Evolutionary conservation across 2,888 invertebrate species (phyloP).

Genomic region (Hoplodrina ambigua): DNA sequence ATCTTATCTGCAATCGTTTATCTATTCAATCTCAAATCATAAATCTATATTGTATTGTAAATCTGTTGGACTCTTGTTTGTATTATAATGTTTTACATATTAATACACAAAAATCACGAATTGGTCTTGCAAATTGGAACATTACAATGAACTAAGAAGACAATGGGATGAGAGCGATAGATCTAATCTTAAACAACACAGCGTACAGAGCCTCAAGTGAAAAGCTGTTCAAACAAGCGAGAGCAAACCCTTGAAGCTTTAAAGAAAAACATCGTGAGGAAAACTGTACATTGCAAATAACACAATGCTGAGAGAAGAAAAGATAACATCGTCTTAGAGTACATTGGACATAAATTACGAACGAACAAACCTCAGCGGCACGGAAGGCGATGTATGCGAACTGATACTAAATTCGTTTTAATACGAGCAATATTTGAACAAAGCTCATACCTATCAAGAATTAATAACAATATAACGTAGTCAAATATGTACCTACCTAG

Average conservation of each 20-base stretch:
- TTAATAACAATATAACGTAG: constrained; percentile 55
- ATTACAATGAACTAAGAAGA: constrained; percentile 29
- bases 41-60: constrained; percentile 59
- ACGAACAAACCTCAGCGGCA: constrained; percentile 43
- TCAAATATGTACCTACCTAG: constrained; percentile 63
- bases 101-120: constrained; percentile 50
- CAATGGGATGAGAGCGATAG: neutral
- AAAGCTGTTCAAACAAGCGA: constrained; percentile 6
- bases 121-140: constrained; percentile 38
- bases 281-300: constrained; percentile 49
- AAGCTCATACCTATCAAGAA: constrained; percentile 50
- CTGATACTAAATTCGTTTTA: constrained; percentile 58
- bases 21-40: constrained; percentile 60
- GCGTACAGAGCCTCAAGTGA: constrained; percentile 16
- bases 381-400: constrained; percentile 50
- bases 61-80: constrained; percentile 47
- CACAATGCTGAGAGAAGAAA: constrained; percentile 48
- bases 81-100: constrained; percentile 53
- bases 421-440: constrained; percentile 56
- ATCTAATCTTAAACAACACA: constrained; percentile 5
- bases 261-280: constrained; percentile 36
- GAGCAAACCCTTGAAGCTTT: constrained; percentile 8
- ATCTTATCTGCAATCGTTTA: constrained; percentile 63
- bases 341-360: constrained; percentile 56
- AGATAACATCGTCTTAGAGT: constrained; percentile 50